Evolutionary conservation across 2,888 invertebrate species (phyloP), one percentile per base, ranked within the genome.

Genomic region (Drosophila emarginata): DNA sequence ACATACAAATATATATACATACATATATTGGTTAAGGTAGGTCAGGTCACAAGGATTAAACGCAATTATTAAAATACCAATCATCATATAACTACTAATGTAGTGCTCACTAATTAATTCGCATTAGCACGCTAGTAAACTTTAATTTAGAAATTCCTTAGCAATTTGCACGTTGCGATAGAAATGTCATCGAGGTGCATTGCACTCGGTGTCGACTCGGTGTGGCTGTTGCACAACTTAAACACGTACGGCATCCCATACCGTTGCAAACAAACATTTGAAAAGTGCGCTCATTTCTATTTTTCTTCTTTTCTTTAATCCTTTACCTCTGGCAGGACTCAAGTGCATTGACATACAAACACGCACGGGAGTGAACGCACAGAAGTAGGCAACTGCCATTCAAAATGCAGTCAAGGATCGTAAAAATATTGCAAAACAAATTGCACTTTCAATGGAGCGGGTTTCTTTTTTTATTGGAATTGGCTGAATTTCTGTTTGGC

Each of bases 311-410:
- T 59, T 53, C 60, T 58, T 65, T 62, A 54, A 59, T 65, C 59
- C 74, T 57, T 74, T 65, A 40, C 72, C 59, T 32, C 50, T 54
- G 50, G 50, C 61, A 32, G 59, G 51, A 73, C 79, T 67, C 69
- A 79, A 81, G 73, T 76, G 76, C 76, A 81, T 81, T 81, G 86
- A 87, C 87, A 87, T 76, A 88, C 77, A 87, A 86, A 86, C 74
- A 74, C 67, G 76, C 72, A 77, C 66, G 64, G 59, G 57, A 9
- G 14, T 7, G 9, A 65, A 58, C 72, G 72, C 78, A 57, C 64
- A 71, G 77, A 82, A 87, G 81, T 77, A 78, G 78, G 87, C 87
- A 72, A 61, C 61, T 39, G 36, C 9, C 39, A 39, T 21, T 11
- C 36, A 56, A 57, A 23, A 21, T 36, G 53, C 64, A 64, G 50